Conservation (phyloP, 2,113 vertebrate species). For the Jaculus jaculus region DNA sequence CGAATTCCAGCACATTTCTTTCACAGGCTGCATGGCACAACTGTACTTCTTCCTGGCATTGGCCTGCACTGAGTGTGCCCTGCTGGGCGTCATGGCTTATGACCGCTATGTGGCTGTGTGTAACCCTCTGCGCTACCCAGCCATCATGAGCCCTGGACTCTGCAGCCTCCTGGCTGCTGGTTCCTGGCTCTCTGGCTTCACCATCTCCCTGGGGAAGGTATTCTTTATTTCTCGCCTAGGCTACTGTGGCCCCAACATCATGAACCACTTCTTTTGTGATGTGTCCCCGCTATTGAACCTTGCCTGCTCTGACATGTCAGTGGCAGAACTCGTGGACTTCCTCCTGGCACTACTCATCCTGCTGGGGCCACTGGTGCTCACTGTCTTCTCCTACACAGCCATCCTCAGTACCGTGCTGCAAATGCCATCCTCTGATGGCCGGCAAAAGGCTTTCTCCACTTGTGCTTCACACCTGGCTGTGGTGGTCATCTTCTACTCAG, state of each 20-base stretch:
- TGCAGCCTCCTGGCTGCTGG: constrained; percentile 64
- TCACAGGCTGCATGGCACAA: constrained; percentile 67
- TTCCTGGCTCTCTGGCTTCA: constrained; percentile 73
- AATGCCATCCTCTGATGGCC: constrained; percentile 30
- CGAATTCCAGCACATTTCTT: constrained; percentile 47
- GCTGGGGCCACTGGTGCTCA: constrained; percentile 69
- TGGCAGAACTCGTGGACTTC: constrained; percentile 71
- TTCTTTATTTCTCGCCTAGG: constrained; percentile 73
- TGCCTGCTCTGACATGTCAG: constrained; percentile 63
- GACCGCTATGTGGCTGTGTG: constrained; percentile 76
- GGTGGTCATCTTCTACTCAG: constrained; percentile 74
- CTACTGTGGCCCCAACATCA: constrained; percentile 69
- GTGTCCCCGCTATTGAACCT: constrained; percentile 74
- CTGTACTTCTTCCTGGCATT: constrained; percentile 74
- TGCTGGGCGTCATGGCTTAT: constrained; percentile 77
- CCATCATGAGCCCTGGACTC: constrained; percentile 64
- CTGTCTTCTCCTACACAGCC: constrained; percentile 62
- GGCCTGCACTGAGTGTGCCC: constrained; percentile 67
- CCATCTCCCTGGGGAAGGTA: constrained; percentile 72
- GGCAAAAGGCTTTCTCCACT: constrained; percentile 77
- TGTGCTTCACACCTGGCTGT: constrained; percentile 69
- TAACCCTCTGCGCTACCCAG: constrained; percentile 67
- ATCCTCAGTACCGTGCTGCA: constrained; percentile 59
- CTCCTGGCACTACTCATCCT: constrained; percentile 72
- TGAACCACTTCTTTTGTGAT: constrained; percentile 80